Evolutionary conservation across 2,113 vertebrate species (phyloP).

Genomic region (Tragelaphus scriptus): DNA sequence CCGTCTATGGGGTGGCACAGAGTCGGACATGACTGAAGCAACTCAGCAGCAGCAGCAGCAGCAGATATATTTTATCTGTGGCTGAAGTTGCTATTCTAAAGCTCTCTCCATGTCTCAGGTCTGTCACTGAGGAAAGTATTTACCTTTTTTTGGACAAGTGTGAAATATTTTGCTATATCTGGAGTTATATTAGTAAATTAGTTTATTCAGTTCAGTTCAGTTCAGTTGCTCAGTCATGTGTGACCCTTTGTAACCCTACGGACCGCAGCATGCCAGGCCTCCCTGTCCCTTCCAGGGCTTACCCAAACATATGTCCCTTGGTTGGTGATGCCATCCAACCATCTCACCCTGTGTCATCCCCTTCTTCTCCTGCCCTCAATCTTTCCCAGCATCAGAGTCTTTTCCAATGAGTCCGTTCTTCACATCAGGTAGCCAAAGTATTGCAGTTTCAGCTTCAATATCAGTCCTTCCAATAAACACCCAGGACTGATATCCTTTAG

Average conservation of each 20-base stretch:
- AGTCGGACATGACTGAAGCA: too few relatives aligned
- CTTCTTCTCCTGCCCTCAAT: background rate
- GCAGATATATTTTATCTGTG: background rate
- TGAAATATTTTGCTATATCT: background rate
- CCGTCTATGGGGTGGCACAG: too few relatives aligned
- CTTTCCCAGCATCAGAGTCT: background rate
- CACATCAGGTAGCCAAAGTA: background rate
- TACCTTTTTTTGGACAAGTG: background rate
- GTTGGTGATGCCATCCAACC: background rate
- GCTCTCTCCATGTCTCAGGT: background rate
- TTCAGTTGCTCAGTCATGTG: accelerated
- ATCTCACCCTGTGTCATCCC: background rate
- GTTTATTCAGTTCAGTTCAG: background rate
- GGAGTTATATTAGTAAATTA: background rate
- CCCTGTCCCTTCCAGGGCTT: background rate
- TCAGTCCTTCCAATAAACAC: background rate
- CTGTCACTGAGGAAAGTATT: background rate
- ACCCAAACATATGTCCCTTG: background rate
- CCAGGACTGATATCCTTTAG: background rate
- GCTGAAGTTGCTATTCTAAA: background rate
- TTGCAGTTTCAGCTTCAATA: background rate
- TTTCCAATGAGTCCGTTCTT: background rate
- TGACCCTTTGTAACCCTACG: background rate
- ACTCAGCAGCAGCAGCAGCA: too few relatives aligned
- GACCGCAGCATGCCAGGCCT: background rate